These are phyloP conservation scores for Rynchops niger DNA, from an alignment of 2,113 vertebrate species.

Conservation along the genomic window DNA sequence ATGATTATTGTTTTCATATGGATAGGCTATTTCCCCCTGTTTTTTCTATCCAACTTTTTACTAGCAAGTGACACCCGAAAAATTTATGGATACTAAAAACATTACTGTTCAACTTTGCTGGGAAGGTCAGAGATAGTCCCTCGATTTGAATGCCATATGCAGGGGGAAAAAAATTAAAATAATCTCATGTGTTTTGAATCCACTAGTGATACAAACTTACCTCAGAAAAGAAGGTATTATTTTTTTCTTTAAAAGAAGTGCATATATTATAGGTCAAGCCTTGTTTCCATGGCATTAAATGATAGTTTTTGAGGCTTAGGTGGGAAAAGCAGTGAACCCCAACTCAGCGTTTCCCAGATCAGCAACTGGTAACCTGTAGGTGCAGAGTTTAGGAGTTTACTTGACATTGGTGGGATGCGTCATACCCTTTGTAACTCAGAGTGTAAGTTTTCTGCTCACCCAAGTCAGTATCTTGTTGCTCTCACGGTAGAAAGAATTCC, in stretches of 20 bases:
- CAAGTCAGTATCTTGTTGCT: not conserved
- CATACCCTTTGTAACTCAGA: not conserved
- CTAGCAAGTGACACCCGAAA: constrained; percentile 68
- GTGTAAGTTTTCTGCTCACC: not conserved
- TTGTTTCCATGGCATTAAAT: not conserved
- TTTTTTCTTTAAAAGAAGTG: not conserved
- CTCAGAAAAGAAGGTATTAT: not conserved
- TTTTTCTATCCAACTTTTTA: constrained; percentile 67
- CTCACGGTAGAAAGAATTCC: not conserved
- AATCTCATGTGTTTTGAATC: not conserved
- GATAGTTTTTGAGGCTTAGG: not conserved
- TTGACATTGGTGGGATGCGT: not conserved
- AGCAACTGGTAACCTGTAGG: not conserved
- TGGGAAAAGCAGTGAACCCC: not conserved
- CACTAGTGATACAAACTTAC: not conserved
- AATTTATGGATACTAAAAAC: constrained; percentile 67
- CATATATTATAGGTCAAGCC: not conserved
- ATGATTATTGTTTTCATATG: constrained; percentile 85
- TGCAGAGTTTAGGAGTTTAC: not conserved
- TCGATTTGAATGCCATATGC: not conserved
- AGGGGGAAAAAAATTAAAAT: not conserved
- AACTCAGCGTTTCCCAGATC: not conserved
- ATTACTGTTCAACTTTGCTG: constrained; percentile 38
- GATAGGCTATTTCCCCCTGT: constrained; percentile 70
- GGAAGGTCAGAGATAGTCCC: constrained; percentile 14